Evolutionary conservation across 2,888 invertebrate species (phyloP).

Genomic region (Lepidocyrtoides sp.): DNA sequence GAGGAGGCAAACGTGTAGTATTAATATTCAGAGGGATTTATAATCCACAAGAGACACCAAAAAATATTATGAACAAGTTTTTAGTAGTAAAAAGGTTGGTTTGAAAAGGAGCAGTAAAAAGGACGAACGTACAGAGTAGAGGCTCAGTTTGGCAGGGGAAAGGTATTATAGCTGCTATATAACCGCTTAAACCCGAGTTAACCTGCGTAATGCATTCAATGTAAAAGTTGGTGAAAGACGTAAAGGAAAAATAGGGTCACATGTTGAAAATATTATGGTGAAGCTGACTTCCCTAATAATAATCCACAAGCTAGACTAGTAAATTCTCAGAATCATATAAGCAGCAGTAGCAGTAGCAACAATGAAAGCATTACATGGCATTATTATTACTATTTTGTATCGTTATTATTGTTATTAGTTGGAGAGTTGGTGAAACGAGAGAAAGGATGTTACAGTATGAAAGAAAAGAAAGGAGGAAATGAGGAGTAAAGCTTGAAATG

Average conservation of each 20-base stretch:
- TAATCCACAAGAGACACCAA: slow-evolving; percentile 64
- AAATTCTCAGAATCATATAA: not conserved
- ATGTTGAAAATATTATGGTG: slow-evolving; percentile 24
- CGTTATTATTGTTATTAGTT: slow-evolving; percentile 1
- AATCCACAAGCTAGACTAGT: not conserved
- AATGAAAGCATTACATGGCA: slow-evolving; percentile 41
- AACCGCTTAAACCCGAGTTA: not conserved
- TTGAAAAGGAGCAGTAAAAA: not conserved
- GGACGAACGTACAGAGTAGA: not conserved
- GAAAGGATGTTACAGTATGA: not conserved
- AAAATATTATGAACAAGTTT: slow-evolving; percentile 42
- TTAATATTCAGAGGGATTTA: slow-evolving; percentile 58
- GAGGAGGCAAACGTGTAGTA: slow-evolving; percentile 44
- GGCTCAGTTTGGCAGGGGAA: not conserved
- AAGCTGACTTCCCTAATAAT: slow-evolving; percentile 18
- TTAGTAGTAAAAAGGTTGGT: slow-evolving; percentile 4
- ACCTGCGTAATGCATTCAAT: not conserved
- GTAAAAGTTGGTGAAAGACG: not conserved
- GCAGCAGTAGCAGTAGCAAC: not conserved
- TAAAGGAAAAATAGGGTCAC: slow-evolving; percentile 43
- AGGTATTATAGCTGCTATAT: not conserved
- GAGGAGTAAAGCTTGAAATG: not conserved
- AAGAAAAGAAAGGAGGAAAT: slow-evolving; percentile 8
- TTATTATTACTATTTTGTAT: not conserved
- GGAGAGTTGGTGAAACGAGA: not conserved